A percentile compares a stretch with the other conserved stretches of the same genome.
These are phyloP conservation scores for Octonoba sinensis DNA, from an alignment of 2,888 invertebrate species.

Conservation along the genomic window DNA sequence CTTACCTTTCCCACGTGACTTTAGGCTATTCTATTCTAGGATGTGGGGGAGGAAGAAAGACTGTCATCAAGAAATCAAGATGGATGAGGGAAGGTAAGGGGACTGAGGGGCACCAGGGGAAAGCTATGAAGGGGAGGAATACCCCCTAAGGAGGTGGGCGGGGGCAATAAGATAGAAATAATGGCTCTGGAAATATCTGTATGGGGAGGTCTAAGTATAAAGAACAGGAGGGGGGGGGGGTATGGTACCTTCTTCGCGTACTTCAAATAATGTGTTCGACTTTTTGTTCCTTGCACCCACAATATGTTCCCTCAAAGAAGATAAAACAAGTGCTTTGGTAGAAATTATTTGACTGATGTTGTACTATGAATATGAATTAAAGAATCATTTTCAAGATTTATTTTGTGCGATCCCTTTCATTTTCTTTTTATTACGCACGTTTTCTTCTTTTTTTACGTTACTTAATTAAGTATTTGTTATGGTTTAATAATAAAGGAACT, in stretches of 20 bases:
- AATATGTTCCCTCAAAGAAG: too few relatives aligned
- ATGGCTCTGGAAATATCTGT: slow-evolving; percentile 27
- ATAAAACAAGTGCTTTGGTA: too few relatives aligned
- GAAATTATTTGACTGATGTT: too few relatives aligned
- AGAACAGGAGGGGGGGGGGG: slow-evolving; percentile 25
- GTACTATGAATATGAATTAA: too few relatives aligned
- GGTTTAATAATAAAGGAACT: too few relatives aligned
- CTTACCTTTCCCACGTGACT: slow-evolving; percentile 18
- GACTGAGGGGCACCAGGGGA: slow-evolving; percentile 17
- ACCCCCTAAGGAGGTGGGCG: slow-evolving; percentile 14
- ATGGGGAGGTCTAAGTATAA: slow-evolving; percentile 40
- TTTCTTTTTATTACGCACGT: too few relatives aligned
- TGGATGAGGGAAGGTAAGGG: slow-evolving; percentile 36
- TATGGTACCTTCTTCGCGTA: slow-evolving; percentile 57
- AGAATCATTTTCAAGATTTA: too few relatives aligned
- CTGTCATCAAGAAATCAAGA: slow-evolving; percentile 61
- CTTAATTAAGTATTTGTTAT: too few relatives aligned
- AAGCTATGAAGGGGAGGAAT: slow-evolving; percentile 1
- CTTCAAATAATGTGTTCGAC: slow-evolving; percentile 31
- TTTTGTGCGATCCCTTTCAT: too few relatives aligned
- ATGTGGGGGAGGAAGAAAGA: slow-evolving; percentile 15
- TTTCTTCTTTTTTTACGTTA: too few relatives aligned
- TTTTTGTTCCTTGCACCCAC: neutral
- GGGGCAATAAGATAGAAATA: slow-evolving; percentile 22
- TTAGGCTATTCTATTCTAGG: slow-evolving; percentile 29